phyloP scores from a whole-genome alignment of 2,113 vertebrate genomes.

The Rhipidura dahli region DNA sequence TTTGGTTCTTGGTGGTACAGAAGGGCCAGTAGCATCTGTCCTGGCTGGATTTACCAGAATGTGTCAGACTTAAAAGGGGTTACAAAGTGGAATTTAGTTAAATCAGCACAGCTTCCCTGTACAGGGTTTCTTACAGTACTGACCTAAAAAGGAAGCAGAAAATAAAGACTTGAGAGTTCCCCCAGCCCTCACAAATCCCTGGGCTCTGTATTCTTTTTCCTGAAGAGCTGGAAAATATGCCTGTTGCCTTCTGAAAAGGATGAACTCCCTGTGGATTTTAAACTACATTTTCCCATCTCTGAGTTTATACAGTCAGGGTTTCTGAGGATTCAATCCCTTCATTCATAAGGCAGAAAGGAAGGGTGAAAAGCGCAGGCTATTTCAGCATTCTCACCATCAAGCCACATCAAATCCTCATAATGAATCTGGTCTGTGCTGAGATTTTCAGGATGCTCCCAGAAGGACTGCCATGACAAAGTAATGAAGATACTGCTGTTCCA shows the following conservation, averaged over 20 bases:
- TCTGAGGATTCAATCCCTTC: background rate
- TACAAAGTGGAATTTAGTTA: background rate
- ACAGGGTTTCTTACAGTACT: background rate
- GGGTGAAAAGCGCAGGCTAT: background rate
- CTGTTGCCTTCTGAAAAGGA: background rate
- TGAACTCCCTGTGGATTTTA: background rate
- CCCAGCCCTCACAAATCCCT: background rate
- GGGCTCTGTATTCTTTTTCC: background rate
- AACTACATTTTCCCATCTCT: background rate
- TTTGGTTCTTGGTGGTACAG: background rate
- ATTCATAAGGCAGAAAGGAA: background rate
- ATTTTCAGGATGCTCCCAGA: background rate
- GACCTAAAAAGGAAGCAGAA: constrained; percentile 22
- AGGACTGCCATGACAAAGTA: background rate
- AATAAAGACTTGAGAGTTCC: background rate
- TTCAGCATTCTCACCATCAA: background rate
- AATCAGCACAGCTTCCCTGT: background rate
- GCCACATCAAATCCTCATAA: background rate
- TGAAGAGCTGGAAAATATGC: background rate
- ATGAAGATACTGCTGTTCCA: background rate
- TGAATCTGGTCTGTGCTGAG: background rate
- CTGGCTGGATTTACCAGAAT: background rate
- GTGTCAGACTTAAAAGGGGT: background rate
- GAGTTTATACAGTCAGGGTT: background rate
- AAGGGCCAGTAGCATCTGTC: background rate